phyloP scores from a whole-genome alignment of 2,888 invertebrate species.

The Biston betularia region DNA sequence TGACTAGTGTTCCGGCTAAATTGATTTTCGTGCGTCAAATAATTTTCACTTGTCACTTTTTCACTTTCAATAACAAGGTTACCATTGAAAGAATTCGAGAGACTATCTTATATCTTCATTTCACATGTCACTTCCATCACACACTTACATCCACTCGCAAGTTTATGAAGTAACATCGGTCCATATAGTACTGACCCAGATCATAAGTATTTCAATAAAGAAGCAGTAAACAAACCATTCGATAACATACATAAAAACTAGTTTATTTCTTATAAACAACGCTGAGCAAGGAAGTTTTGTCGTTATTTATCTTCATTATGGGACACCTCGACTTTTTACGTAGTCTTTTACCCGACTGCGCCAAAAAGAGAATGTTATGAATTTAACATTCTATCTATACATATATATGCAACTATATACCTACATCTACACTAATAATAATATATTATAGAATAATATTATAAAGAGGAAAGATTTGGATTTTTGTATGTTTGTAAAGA shows the following conservation, averaged over 20 bases:
- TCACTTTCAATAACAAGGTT: neutral
- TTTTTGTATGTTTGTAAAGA: no score
- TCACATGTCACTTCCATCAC: conserved; percentile 12
- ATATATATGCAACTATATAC: no score
- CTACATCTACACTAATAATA: no score
- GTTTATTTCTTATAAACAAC: conserved; percentile 29
- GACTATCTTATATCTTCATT: neutral
- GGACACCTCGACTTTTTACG: conserved; percentile 13
- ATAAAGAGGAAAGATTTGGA: no score
- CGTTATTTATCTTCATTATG: conserved; percentile 24
- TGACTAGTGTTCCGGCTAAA: no score
- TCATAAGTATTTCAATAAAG: conserved; percentile 29
- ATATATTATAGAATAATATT: no score
- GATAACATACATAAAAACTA: conserved; percentile 31
- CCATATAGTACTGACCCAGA: conserved; percentile 26
- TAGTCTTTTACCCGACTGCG: neutral
- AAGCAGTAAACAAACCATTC: conserved; percentile 33
- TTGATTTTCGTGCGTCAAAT: no score
- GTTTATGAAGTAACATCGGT: conserved; percentile 10
- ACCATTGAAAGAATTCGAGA: neutral
- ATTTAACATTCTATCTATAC: no score
- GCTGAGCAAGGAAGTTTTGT: conserved; percentile 21
- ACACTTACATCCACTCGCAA: conserved; percentile 6
- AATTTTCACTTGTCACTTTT: no score
- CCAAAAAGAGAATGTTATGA: no score